phyloP scores from a whole-genome alignment of 2,888 invertebrate species.

The Drosophila nr. medialis region DNA sequence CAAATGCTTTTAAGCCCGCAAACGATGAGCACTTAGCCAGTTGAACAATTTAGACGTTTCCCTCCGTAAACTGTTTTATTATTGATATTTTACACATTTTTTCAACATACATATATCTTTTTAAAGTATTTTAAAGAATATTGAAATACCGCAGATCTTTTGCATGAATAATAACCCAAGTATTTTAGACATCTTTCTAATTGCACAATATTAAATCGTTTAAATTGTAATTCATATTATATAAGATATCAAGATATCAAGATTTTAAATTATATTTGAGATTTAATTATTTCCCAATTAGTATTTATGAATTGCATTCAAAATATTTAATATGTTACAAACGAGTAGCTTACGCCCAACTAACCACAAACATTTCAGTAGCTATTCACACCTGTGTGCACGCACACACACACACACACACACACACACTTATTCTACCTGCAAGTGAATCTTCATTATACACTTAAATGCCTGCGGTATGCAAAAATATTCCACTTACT shows the following conservation, averaged over 20 bases:
- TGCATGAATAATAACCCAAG: neutral
- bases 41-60: slow-evolving; percentile 15
- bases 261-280: neutral
- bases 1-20: slow-evolving; percentile 48
- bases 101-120: neutral
- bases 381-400: neutral
- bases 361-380: neutral
- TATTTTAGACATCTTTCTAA: neutral
- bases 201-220: neutral
- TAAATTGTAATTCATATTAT: neutral
- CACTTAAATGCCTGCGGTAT: slow-evolving; percentile 45
- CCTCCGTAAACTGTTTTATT: slow-evolving; percentile 15
- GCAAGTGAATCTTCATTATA: slow-evolving; percentile 48
- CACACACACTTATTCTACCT: neutral
- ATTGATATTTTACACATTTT: neutral
- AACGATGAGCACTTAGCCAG: slow-evolving; percentile 32
- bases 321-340: neutral
- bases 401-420: too few species aligned
- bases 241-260: neutral
- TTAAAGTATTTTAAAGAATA: neutral
- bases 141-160: neutral
- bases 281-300: neutral
- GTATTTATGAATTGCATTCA: neutral
- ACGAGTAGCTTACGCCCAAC: neutral
- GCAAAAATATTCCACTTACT: neutral